Percentiles rank a stretch among this genome's conserved stretches.
Conservation (phyloP, 2,113 vertebrate species). For the Columba janthina region DNA sequence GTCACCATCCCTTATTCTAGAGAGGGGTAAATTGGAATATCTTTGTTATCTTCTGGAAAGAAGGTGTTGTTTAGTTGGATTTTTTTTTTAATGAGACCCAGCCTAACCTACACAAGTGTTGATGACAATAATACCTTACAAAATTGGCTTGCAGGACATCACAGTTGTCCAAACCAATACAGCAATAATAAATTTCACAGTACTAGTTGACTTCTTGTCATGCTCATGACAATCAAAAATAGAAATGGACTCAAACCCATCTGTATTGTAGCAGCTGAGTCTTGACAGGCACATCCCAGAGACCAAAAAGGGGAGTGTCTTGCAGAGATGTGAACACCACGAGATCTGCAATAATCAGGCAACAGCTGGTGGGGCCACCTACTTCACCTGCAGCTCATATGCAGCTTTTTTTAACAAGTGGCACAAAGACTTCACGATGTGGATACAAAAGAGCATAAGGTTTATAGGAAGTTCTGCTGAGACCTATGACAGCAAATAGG, state of each 20-base stretch:
- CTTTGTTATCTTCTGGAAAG: background rate
- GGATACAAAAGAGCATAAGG: background rate
- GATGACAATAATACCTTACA: background rate
- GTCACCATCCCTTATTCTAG: background rate
- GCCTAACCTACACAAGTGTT: background rate
- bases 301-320: background rate
- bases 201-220: background rate
- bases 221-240: background rate
- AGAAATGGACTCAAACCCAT: background rate
- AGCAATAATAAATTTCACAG: background rate
- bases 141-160: background rate
- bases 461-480: background rate
- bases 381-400: background rate
- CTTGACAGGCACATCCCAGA: background rate
- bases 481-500: rapidly evolving
- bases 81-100: background rate
- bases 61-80: background rate
- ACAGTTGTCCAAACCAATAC: background rate
- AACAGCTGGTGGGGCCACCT: background rate
- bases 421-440: background rate
- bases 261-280: background rate
- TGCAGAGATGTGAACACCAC: background rate
- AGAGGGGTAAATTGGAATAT: background rate
- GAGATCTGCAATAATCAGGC: background rate
- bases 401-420: background rate